Evolutionary conservation across 1,140 invertebrate species (phyloP).

Genomic region (Calycopis cecrops): DNA sequence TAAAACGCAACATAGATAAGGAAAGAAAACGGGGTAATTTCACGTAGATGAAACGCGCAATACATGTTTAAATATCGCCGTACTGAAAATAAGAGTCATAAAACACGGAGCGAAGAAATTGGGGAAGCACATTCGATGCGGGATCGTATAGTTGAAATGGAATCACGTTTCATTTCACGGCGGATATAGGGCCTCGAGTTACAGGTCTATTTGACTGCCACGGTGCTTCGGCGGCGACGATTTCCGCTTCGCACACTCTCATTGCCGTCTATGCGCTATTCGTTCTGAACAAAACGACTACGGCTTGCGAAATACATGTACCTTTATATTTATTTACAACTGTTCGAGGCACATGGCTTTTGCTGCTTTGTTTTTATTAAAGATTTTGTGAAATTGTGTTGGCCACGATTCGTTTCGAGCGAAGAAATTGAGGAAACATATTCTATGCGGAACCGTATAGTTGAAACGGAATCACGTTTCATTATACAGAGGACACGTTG

Average conservation of each 20-base stretch:
- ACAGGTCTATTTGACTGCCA: constrained; percentile 53
- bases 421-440: constrained; percentile 28
- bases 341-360: too few relatives aligned
- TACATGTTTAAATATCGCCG: neutral
- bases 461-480: constrained; percentile 56
- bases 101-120: constrained; percentile 27
- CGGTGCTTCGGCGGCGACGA: constrained; percentile 52
- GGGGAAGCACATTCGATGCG: constrained; percentile 25
- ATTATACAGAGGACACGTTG: constrained; percentile 63
- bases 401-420: too few relatives aligned
- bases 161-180: constrained; percentile 64
- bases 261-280: constrained; percentile 30
- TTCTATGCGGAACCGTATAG: constrained; percentile 27
- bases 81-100: constrained; percentile 12
- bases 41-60: too few relatives aligned
- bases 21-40: too few relatives aligned
- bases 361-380: too few relatives aligned
- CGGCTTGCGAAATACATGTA: constrained; percentile 1
- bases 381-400: too few relatives aligned
- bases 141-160: constrained; percentile 39
- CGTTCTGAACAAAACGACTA: constrained; percentile 8
- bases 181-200: constrained; percentile 60
- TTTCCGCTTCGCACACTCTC: constrained; percentile 44
- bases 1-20: too few relatives aligned
- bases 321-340: too few relatives aligned